Conservation (phyloP, 2,113 vertebrate species). For the Leptobrachium leishanense region DNA sequence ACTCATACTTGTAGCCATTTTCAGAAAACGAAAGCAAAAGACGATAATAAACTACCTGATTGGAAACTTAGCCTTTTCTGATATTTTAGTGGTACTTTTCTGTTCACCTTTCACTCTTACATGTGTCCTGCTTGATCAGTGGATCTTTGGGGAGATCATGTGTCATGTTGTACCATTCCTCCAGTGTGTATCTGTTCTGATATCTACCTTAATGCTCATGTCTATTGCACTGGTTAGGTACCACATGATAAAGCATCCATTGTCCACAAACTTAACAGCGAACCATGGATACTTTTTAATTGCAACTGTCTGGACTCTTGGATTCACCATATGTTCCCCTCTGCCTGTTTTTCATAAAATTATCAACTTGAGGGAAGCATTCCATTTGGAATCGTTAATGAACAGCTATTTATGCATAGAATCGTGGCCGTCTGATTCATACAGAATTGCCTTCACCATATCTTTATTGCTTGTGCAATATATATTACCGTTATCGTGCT, state of each 20-base stretch:
- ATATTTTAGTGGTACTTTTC: constrained; percentile 78
- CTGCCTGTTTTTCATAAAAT: constrained; percentile 76
- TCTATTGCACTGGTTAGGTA: constrained; percentile 79
- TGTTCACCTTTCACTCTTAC: constrained; percentile 78
- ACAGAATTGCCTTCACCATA: constrained; percentile 75
- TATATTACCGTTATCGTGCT: constrained; percentile 71
- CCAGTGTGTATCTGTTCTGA: constrained; percentile 74
- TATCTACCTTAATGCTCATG: constrained; percentile 78
- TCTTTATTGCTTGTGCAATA: constrained; percentile 75
- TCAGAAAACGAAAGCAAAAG: constrained; percentile 71
- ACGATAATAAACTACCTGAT: constrained; percentile 78
- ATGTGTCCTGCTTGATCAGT: constrained; percentile 73
- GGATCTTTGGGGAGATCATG: constrained; percentile 78
- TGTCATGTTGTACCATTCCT: constrained; percentile 79
- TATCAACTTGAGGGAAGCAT: constrained; percentile 70
- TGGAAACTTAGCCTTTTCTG: constrained; percentile 78
- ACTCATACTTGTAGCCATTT: constrained; percentile 70
- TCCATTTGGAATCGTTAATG: constrained; percentile 64
- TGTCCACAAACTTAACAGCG: constrained; percentile 71
- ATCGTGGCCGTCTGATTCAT: constrained; percentile 74
- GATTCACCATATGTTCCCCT: constrained; percentile 75
- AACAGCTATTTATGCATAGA: constrained; percentile 74
- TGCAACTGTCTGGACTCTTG: constrained; percentile 68
- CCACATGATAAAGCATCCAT: constrained; percentile 76
- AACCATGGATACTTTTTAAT: constrained; percentile 74